phyloP scores from a whole-genome alignment of 2,888 invertebrate species.

The Fabriciana adippe region DNA sequence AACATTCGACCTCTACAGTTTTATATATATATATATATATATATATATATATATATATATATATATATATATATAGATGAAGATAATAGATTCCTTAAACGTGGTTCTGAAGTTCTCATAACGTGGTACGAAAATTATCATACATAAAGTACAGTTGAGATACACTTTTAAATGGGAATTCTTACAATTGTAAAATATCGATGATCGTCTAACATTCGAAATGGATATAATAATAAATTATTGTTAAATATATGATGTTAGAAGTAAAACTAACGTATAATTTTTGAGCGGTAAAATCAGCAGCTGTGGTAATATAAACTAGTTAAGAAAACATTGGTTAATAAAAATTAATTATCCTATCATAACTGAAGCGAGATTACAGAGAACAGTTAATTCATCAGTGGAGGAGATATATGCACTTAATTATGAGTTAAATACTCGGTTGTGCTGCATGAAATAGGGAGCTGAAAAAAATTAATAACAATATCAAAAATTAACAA shows the following conservation, averaged over 20 bases:
- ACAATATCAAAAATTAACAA: background rate
- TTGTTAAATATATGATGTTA: background rate
- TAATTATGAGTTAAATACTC: conserved; percentile 16
- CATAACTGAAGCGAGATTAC: conserved; percentile 40
- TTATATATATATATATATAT: too few species aligned
- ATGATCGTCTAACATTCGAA: too few species aligned
- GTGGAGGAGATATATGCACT: conserved; percentile 26
- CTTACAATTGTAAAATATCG: too few species aligned
- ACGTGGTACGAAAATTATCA: too few species aligned
- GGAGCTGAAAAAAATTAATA: background rate
- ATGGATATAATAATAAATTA: background rate
- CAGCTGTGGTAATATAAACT: background rate
- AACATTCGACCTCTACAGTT: too few species aligned
- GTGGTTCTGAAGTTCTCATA: too few species aligned
- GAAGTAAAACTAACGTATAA: conserved; percentile 8
- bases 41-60: too few species aligned
- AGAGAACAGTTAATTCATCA: conserved; percentile 30
- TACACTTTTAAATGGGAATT: too few species aligned
- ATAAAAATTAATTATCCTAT: conserved; percentile 41
- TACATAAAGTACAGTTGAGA: too few species aligned
- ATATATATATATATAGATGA: too few species aligned
- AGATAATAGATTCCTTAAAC: too few species aligned
- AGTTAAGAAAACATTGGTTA: conserved; percentile 26
- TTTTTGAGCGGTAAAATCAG: conserved; percentile 18
- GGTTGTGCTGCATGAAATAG: conserved; percentile 3